These are phyloP conservation scores for Mythimna impura DNA, from an alignment of 2,888 invertebrate species.

Conservation along the genomic window DNA sequence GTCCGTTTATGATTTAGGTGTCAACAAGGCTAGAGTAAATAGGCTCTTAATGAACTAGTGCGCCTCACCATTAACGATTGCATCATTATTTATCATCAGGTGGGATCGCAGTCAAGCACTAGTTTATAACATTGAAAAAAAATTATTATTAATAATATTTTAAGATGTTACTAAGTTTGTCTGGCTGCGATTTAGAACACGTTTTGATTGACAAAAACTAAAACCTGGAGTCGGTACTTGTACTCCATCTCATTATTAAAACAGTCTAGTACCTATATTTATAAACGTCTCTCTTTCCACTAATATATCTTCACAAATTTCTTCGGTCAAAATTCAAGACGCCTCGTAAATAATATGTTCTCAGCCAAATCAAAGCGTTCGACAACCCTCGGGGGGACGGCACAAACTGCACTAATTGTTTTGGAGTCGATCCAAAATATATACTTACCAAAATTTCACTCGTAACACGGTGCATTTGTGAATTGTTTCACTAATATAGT, in stretches of 20 bases:
- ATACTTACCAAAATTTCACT: slow-evolving; percentile 86
- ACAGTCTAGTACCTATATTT: background rate
- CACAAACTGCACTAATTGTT: slow-evolving; percentile 86
- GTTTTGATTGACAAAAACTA: no score
- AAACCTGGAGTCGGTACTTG: background rate
- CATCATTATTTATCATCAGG: no score
- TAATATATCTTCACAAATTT: slow-evolving; percentile 31
- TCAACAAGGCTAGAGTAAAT: no score
- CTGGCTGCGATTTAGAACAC: no score
- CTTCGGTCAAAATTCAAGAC: slow-evolving; percentile 43
- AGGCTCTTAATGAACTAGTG: no score
- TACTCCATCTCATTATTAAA: background rate
- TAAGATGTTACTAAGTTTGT: no score
- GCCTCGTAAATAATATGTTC: slow-evolving; percentile 37
- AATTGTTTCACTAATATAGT: slow-evolving; percentile 71
- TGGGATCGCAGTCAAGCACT: no score
- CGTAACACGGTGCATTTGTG: slow-evolving; percentile 78
- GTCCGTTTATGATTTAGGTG: no score
- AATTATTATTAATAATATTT: no score
- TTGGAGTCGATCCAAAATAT: slow-evolving; percentile 89
- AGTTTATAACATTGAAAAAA: no score
- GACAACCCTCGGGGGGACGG: slow-evolving; percentile 57
- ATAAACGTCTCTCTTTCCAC: slow-evolving; percentile 3
- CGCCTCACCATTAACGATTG: no score
- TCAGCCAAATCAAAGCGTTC: slow-evolving; percentile 34